Evolutionary conservation across 2,797 vertebrate species (phyloP), one percentile per base, ranked within the genome.

Genomic region (Tapera naevia): DNA sequence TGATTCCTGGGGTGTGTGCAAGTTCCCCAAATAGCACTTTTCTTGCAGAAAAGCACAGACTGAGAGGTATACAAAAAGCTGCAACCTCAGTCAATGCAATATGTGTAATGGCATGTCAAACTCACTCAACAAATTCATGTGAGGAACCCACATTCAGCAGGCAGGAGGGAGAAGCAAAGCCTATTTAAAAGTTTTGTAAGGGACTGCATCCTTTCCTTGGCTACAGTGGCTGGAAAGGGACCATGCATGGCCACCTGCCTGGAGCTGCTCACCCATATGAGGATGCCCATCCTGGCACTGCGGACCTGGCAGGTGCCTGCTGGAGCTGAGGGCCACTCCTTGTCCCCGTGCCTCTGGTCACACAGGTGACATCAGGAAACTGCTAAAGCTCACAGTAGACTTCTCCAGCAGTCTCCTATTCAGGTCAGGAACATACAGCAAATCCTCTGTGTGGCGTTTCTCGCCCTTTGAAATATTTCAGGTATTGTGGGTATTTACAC

Each of bases 81-180:
- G 43, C 17, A 45, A 23, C 21, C 13, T 53, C 3, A 2, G 13
- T 23, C 80, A 66, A 18, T 28, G 41, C 50, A 51, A 3, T 30
- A 17, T 1, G 25, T 51, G 57, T 45, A 41, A 56, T 41, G 37
- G 19, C 45, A 3, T 0, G 19, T 32, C 0, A 0, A 61, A 10
- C 32, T 75, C n/a, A 5, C 50, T 67, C 71, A 69, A 25, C 11
- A 53, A 28, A 46, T 25, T 9, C 13, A 10, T 0, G 17, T 1
- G n/a, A 78, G 48, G 21, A 58, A 9, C 41, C 30, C 2, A 9
- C 48, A 73, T 43, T 23, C 48, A 66, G 50, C 39, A 64, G 67
- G 48, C 11, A 45, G 78, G 10, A 84, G 60, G 46, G 50, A 82
- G 65, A 67, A 30, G 41, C 30, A 78, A 43, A 62, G 66, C 9